These are phyloP conservation scores for Dufourea novaeangliae DNA, from an alignment of 1,140 invertebrate species.

Conservation along the genomic window DNA sequence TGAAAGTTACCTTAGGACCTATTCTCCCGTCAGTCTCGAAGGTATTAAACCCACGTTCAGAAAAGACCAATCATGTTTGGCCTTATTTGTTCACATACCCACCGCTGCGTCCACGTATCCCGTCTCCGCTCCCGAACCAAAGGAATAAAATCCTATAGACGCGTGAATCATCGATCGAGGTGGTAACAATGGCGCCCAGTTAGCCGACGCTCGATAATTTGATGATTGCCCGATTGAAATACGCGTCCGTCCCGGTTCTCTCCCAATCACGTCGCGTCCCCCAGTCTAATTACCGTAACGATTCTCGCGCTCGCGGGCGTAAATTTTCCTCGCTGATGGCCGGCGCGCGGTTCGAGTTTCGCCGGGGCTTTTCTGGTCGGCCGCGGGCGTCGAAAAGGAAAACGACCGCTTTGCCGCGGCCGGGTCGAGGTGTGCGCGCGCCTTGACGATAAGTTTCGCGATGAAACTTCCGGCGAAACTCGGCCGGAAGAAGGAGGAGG, in stretches of 20 bases:
- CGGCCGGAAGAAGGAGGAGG: slow-evolving; percentile 6
- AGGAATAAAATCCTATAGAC: neutral
- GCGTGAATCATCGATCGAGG: neutral
- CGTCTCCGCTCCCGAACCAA: neutral
- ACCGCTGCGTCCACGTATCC: slow-evolving; percentile 17
- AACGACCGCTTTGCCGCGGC: slow-evolving; percentile 7
- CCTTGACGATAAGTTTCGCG: slow-evolving; percentile 47
- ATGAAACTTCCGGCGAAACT: slow-evolving; percentile 49
- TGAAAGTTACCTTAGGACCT: too few species aligned
- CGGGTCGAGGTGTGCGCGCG: slow-evolving; percentile 11
- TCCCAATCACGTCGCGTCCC: neutral
- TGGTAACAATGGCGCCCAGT: neutral
- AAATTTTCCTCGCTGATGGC: slow-evolving; percentile 57
- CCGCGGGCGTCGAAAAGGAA: slow-evolving; percentile 6
- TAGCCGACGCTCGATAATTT: neutral
- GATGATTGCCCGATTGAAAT: slow-evolving; percentile 17
- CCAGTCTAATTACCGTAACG: slow-evolving; percentile 31
- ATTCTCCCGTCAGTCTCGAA: too few species aligned
- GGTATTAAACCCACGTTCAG: too few species aligned
- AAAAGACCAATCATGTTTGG: too few species aligned
- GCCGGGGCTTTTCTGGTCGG: slow-evolving; percentile 37
- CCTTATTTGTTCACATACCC: too few species aligned
- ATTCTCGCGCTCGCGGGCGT: slow-evolving; percentile 10
- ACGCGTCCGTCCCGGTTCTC: too few species aligned
- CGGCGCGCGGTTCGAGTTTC: slow-evolving; percentile 50